phyloP scores from a whole-genome alignment of 2,797 vertebrate genomes.

The Coranthus polyacanthus region DNA sequence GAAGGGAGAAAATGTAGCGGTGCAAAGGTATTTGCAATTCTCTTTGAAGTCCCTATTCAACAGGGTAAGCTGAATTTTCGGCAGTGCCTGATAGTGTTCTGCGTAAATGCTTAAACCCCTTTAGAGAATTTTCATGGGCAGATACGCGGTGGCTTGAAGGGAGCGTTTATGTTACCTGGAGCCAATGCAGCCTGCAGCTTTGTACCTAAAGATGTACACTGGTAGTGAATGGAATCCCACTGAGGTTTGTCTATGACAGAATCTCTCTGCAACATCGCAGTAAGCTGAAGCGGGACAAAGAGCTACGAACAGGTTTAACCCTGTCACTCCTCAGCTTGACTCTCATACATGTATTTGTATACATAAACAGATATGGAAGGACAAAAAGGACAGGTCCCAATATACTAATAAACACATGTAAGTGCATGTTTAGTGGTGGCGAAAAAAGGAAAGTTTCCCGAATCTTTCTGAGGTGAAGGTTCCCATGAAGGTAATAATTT shows the following conservation, averaged over 20 bases:
- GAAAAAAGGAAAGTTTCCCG: constrained; percentile 11
- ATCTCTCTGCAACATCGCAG: constrained; percentile 90
- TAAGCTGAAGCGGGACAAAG: constrained; percentile 68
- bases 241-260: constrained; percentile 94
- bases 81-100: constrained; percentile 96
- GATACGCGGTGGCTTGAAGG: constrained; percentile 93
- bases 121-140: constrained; percentile 98
- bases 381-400: constrained; percentile 12
- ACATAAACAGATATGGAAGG: constrained; percentile 34
- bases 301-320: constrained; percentile 73
- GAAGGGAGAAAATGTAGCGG: constrained; percentile 83
- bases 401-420: background rate
- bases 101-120: constrained; percentile 99
- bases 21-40: constrained; percentile 95
- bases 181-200: constrained; percentile 85
- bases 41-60: constrained; percentile 98
- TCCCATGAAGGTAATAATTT: background rate
- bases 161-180: constrained; percentile 96
- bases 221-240: constrained; percentile 93
- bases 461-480: background rate
- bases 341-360: constrained; percentile 23
- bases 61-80: constrained; percentile 98
- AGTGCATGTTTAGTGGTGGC: background rate
- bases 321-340: constrained; percentile 55
- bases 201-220: constrained; percentile 94